Conservation (phyloP, 2,888 invertebrate genomes). For the Colletes collaris region DNA sequence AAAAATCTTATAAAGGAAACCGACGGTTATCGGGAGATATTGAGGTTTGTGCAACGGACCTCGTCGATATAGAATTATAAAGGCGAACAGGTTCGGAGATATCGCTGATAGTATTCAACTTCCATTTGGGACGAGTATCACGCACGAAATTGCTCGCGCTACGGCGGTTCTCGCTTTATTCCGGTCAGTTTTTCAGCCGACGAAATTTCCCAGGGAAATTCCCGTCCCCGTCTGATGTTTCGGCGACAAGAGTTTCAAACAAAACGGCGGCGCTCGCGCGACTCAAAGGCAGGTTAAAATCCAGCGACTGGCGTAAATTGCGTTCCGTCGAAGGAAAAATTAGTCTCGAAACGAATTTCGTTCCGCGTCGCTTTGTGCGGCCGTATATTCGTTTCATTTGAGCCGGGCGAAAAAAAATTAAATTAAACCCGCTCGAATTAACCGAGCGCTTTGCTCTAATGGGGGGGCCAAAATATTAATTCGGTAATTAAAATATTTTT, state of each 20-base stretch:
- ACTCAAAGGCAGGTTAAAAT: slow-evolving; percentile 28
- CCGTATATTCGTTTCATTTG: neutral
- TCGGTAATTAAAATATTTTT: too few species aligned
- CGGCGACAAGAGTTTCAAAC: neutral
- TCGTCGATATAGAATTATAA: slow-evolving; percentile 19
- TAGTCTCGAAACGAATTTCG: slow-evolving; percentile 32
- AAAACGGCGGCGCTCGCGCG: too few species aligned
- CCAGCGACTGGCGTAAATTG: slow-evolving; percentile 19
- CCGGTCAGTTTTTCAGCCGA: slow-evolving; percentile 4
- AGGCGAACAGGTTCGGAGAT: neutral
- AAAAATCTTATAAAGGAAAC: slow-evolving; percentile 23
- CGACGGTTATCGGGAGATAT: slow-evolving; percentile 1
- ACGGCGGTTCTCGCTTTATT: neutral
- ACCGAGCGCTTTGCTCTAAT: too few species aligned
- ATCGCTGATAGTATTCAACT: slow-evolving; percentile 20
- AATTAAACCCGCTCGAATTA: too few species aligned
- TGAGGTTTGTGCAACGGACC: slow-evolving; percentile 25
- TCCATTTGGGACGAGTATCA: slow-evolving; percentile 19
- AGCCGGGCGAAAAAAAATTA: too few species aligned
- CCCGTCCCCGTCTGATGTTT: neutral
- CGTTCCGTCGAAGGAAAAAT: slow-evolving; percentile 32
- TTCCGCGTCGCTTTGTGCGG: neutral
- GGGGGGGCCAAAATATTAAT: too few species aligned
- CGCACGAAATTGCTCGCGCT: slow-evolving; percentile 1
- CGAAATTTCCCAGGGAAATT: slow-evolving; percentile 11